Evolutionary conservation across 2,888 invertebrate species (phyloP), one percentile per base, ranked within the genome.

Genomic region (Chrysolina americana): DNA sequence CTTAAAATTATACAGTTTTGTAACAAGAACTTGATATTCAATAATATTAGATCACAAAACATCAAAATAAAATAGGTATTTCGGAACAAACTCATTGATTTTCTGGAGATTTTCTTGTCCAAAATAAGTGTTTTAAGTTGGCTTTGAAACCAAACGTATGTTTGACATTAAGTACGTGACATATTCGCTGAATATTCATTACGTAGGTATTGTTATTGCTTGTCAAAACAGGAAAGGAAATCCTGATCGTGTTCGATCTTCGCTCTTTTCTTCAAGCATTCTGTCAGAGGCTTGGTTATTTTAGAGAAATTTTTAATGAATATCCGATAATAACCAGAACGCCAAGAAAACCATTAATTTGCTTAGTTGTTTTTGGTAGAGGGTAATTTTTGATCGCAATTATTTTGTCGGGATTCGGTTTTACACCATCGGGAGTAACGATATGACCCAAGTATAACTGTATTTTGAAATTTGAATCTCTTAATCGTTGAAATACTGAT

Each of bases 61-160:
- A n/a, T n/a, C n/a, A n/a, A n/a, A n/a, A n/a, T n/a, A n/a, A n/a
- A n/a, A n/a, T n/a, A n/a, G n/a, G n/a, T n/a, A n/a, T n/a, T n/a
- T n/a, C n/a, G n/a, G n/a, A n/a, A n/a, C n/a, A n/a, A n/a, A n/a
- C n/a, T n/a, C n/a, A n/a, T n/a, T n/a, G n/a, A n/a, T n/a, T n/a
- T n/a, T n/a, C n/a, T n/a, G n/a, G n/a, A n/a, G n/a, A n/a, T n/a
- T n/a, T n/a, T n/a, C n/a, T n/a, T n/a, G n/a, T n/a, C n/a, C n/a
- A n/a, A n/a, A n/a, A n/a, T n/a, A n/a, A n/a, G n/a, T n/a, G n/a
- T n/a, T n/a, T n/a, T n/a, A 81, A 28, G 15, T 73, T 66, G 68
- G 75, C 62, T 69, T 81, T 78, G 10, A 65, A 41, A 74, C n/a
- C n/a, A n/a, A n/a, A n/a, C n/a, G n/a, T n/a, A 50, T 80, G 81